Base-by-base conservation (phyloP, 2,113 vertebrate species). In the Leucopsar rothschildi region DNA sequence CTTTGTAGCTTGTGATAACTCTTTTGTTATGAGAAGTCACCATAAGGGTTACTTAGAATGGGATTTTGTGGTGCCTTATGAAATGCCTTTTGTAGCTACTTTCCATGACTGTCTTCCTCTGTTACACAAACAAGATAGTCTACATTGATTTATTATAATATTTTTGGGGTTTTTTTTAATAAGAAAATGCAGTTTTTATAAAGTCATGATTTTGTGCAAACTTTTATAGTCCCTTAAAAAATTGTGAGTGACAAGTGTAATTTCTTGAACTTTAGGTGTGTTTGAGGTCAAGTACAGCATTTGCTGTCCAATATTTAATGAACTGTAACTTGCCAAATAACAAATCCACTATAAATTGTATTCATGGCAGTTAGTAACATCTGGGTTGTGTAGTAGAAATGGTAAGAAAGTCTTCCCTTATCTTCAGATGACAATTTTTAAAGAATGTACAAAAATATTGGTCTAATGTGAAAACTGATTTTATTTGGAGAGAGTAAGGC, bases 271-370 rank as follows among this genome's bases (percentile, higher is more conserved):
- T 97, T 96, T 68, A 88, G 86, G 86, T 63, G 65, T 88, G 56
- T 95, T 94, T 96, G 75, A 96, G 92, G 86, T 91, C 87, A 96
- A 92, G 85, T 91, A 76, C 50, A 96, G 53, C 63, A 78, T 97
- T 77, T 81, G 59, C 59, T 85, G 37, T 78, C 29, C 81, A 92
- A 81, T 65, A 81, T 80, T 94, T 96, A 95, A 95, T 94, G 94
- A 96, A 77, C 82, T 92, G 75, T 92, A 89, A 92, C 37, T 71
- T 31, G 59, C 75, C 86, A 88, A 94, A 86, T 94, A 82, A 35
- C 12, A 55, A 86, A 80, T 75, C 49, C 59, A 35, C 69, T 68
- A 35, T 65, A 93, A 73, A 75, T 91, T 86, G 44, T 86, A 37
- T 93, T 96, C 59, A 5, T 82, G 65, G 10, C 56, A 87, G 14